Base-by-base conservation (phyloP, 2,888 invertebrate species). In the Apamea monoglypha region DNA sequence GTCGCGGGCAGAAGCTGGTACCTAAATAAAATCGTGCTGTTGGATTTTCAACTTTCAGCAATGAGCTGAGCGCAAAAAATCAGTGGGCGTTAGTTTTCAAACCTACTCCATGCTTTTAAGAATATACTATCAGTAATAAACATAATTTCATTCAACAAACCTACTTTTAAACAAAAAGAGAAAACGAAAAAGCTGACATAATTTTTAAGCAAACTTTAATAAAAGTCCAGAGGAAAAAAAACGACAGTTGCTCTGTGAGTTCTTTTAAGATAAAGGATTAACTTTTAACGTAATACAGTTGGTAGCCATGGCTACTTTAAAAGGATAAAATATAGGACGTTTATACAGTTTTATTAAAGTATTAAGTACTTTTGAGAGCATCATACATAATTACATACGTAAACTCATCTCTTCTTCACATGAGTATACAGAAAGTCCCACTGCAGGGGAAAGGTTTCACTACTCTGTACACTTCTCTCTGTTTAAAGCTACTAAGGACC, bases 241-340 rank as follows among this genome's bases (percentile, higher is more conserved):
- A 73, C 47, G 81, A 47, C 73, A 29, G 64, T 79, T 56, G 18
- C 25, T 47, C 25, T 4, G 25, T 18, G 36, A 79, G 79, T 64
- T 79, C 36, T 47, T 73, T 47, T 16, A 47, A 81, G 79, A 79
- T 73, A 73, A 74, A 79, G 74, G 64, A 73, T 79, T 79, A 81
- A 73, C 47, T 56, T 73, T 79, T 81, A 73, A 64, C 64, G 16
- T 81, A 59, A 73, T 73, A 40, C 44, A 81, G 71, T 77, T 40
- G 0, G 29, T 44, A 47, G 25, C 36, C 10, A 21, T 47, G 16
- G 8, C 72, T 64, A 18, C 44, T 73, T 29, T 18, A 44, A n/a
- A 78, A 59, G 25, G 10, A 59, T 59, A 75, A 50, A 63, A 40
- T 47, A 2, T 16, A n/a, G 10, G 29, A 47, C 25, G 44, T 6